Conservation (phyloP, 2,888 invertebrate species). For the Catocala fraxini region DNA sequence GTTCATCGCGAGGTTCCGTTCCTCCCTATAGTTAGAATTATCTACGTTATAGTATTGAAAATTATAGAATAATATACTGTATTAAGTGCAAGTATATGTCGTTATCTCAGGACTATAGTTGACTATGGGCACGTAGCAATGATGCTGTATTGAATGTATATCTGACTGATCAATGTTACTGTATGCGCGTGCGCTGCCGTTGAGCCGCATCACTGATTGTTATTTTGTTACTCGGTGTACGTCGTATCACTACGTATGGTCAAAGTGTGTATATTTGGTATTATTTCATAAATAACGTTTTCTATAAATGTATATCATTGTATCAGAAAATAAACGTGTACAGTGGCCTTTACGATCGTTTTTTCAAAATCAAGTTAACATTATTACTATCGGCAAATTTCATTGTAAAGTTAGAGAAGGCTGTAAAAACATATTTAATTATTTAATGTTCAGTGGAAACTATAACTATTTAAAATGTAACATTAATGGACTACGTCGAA, state of each 20-base stretch:
- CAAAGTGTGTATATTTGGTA: slow-evolving; percentile 36
- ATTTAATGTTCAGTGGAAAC: slow-evolving; percentile 52
- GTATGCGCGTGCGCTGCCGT: slow-evolving; percentile 11
- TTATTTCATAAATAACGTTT: slow-evolving; percentile 31
- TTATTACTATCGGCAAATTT: slow-evolving; percentile 25
- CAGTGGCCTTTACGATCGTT: slow-evolving; percentile 18
- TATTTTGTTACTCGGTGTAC: slow-evolving; percentile 27
- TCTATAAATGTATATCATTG: slow-evolving; percentile 27
- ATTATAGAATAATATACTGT: slow-evolving; percentile 20
- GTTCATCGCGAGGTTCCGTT: slow-evolving; percentile 23
- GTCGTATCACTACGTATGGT: slow-evolving; percentile 14
- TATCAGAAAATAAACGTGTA: slow-evolving; percentile 28
- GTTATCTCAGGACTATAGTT: slow-evolving; percentile 18
- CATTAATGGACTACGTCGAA: slow-evolving; percentile 72
- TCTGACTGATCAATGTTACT: too few species aligned
- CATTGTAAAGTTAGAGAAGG: slow-evolving; percentile 40
- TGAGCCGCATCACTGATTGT: slow-evolving; percentile 26
- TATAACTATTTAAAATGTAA: slow-evolving; percentile 64
- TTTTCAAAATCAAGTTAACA: slow-evolving; percentile 31
- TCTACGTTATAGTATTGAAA: slow-evolving; percentile 34
- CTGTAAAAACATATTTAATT: slow-evolving; percentile 50
- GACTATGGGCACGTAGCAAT: slow-evolving; percentile 27
- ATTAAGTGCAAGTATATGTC: slow-evolving; percentile 10
- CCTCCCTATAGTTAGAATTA: slow-evolving; percentile 28
- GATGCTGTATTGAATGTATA: slow-evolving; percentile 6